Conservation (phyloP, 1,140 invertebrate genomes). For the Pristionchus pacificus region DNA sequence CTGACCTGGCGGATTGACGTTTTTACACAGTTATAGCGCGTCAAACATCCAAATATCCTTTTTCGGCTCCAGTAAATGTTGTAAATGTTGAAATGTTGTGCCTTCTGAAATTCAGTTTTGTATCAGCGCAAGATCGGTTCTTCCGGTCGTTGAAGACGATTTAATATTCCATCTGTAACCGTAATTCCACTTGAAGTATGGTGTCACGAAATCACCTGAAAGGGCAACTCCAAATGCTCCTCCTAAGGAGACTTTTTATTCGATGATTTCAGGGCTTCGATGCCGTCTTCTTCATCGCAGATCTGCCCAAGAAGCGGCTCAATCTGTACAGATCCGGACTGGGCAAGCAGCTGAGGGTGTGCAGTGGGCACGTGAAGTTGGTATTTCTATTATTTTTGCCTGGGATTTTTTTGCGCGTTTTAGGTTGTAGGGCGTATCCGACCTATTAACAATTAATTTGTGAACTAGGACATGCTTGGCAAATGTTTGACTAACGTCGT, state of each 20-base stretch:
- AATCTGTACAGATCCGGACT: conserved; percentile 27
- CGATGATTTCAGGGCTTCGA: conserved; percentile 14
- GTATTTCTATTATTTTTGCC: not conserved
- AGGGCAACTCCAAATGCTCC: not conserved
- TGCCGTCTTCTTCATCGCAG: conserved; percentile 37
- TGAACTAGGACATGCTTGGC: not conserved
- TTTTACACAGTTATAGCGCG: no score
- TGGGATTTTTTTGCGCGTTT: no score
- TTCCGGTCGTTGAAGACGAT: no score
- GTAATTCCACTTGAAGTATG: not conserved
- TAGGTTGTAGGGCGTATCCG: no score
- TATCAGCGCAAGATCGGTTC: no score
- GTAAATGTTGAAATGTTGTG: no score
- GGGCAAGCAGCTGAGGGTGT: conserved; percentile 26
- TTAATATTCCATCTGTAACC: no score
- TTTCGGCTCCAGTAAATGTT: no score
- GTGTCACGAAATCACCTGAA: not conserved
- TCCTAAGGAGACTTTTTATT: not conserved
- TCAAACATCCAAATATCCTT: no score
- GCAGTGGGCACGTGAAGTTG: conserved; percentile 12
- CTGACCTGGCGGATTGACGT: no score
- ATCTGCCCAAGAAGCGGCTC: conserved; percentile 33
- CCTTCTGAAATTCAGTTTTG: no score
- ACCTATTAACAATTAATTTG: not conserved
- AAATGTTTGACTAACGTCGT: not conserved